Conservation (phyloP, 2,113 vertebrate species). For the Nycticorax nycticorax region DNA sequence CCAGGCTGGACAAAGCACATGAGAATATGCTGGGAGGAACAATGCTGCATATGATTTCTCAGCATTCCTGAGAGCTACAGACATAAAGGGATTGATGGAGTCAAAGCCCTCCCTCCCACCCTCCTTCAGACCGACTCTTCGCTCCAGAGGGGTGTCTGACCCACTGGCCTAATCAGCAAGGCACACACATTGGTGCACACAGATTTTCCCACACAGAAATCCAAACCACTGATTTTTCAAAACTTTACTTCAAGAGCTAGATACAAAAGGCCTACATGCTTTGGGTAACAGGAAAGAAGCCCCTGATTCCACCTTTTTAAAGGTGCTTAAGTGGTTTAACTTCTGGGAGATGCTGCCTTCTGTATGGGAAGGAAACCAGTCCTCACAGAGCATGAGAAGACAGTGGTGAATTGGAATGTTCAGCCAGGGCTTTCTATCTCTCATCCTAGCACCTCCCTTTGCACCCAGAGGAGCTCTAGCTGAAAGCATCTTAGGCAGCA, state of each 20-base stretch:
- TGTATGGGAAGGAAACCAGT: neutral
- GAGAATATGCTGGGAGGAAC: slow-evolving; percentile 27
- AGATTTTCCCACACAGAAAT: slow-evolving; percentile 44
- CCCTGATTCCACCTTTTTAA: neutral
- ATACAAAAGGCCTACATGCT: neutral
- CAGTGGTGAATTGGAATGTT: neutral
- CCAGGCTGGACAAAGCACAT: slow-evolving; percentile 51
- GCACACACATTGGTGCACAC: neutral
- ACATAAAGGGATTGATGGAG: slow-evolving; percentile 46
- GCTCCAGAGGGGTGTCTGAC: neutral
- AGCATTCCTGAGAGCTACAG: slow-evolving; percentile 44
- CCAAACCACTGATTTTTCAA: slow-evolving; percentile 36
- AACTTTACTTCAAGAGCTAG: neutral
- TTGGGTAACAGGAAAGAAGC: neutral
- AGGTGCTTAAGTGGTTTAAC: neutral
- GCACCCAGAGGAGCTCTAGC: neutral
- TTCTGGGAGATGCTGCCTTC: neutral
- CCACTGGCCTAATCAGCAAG: slow-evolving; percentile 7
- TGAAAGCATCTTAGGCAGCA: neutral
- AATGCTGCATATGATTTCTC: slow-evolving; percentile 48
- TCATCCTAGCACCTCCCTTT: neutral
- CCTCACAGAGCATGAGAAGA: neutral
- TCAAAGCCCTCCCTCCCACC: slow-evolving; percentile 3
- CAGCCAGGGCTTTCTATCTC: neutral
- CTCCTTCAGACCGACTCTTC: neutral